These are phyloP conservation scores for Acestrorhynchus altus DNA, from an alignment of 2,797 vertebrate species.

Conservation along the genomic window DNA sequence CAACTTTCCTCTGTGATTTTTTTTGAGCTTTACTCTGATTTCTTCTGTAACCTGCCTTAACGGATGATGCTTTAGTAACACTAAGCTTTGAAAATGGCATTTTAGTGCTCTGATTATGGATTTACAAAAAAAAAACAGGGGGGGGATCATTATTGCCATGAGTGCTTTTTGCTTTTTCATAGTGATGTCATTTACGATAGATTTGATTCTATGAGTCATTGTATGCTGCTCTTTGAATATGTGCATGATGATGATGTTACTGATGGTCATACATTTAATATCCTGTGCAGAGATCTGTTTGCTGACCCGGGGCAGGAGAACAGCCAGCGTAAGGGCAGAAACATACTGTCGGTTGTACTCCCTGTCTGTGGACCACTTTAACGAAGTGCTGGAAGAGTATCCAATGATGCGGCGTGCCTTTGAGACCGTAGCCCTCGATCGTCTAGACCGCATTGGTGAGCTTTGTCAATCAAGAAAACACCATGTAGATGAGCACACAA, in stretches of 20 bases:
- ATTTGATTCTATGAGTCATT: background rate
- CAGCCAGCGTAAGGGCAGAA: conserved; percentile 92
- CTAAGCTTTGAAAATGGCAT: conserved; percentile 78
- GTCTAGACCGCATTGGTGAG: conserved; percentile 95
- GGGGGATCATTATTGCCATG: conserved; percentile 28
- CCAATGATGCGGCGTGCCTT: conserved; percentile 99
- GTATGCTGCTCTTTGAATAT: background rate
- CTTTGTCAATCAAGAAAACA: background rate
- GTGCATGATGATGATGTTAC: background rate
- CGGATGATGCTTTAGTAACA: conserved; percentile 73
- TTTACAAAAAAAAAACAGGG: conserved; percentile 57
- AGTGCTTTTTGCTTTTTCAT: conserved; percentile 47
- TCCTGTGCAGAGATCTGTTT: conserved; percentile 90
- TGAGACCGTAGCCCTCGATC: conserved; percentile 94
- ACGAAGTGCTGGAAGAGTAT: conserved; percentile 96
- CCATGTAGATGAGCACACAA: background rate
- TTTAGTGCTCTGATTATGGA: conserved; percentile 73
- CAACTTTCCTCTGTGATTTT: conserved; percentile 46
- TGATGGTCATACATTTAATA: conserved; percentile 29
- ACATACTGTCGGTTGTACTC: conserved; percentile 98
- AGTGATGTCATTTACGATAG: background rate
- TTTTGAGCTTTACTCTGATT: conserved; percentile 72
- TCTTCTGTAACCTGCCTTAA: conserved; percentile 53
- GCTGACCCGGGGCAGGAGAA: conserved; percentile 92
- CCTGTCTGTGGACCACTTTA: conserved; percentile 96